These are phyloP conservation scores for Spea multiplicata DNA, from an alignment of 2,113 vertebrate species.

Conservation along the genomic window DNA sequence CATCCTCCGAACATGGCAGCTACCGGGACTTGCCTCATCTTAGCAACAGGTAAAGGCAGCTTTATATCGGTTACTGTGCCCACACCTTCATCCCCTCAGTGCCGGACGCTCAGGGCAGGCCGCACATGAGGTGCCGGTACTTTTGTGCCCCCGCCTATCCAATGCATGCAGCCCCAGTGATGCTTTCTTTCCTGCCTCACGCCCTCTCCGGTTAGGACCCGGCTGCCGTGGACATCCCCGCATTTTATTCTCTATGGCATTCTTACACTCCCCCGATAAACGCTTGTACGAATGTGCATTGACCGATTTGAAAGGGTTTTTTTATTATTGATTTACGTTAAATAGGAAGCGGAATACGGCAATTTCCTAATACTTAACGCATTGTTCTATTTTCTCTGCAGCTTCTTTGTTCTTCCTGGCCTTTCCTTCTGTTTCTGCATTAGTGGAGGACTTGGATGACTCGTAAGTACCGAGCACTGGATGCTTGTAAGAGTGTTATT, in stretches of 20 bases:
- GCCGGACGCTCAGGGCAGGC: background rate
- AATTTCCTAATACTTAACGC: background rate
- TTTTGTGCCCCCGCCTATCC: too few species aligned
- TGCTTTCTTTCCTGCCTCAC: background rate
- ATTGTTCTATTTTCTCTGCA: conserved; percentile 46
- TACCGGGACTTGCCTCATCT: conserved; percentile 27
- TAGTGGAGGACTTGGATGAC: conserved; percentile 91
- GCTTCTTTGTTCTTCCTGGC: conserved; percentile 63
- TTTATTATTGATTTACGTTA: too few species aligned
- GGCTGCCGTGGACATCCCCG: background rate
- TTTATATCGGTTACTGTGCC: background rate
- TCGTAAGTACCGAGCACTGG: conserved; percentile 76
- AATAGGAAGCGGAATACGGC: too few species aligned
- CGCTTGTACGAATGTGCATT: too few species aligned
- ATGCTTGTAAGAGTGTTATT: background rate
- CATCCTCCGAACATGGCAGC: conserved; percentile 51
- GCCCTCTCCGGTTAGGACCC: background rate
- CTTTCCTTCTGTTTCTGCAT: conserved; percentile 64
- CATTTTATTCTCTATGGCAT: too few species aligned
- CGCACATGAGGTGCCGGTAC: too few species aligned
- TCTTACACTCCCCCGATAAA: too few species aligned
- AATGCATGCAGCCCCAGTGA: too few species aligned
- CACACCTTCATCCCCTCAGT: too few species aligned
- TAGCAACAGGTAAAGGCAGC: conserved; percentile 55
- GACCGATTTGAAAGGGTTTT: too few species aligned